phyloP scores from a whole-genome alignment of 2,888 invertebrate genomes.

The Ectemnius lituratus region DNA sequence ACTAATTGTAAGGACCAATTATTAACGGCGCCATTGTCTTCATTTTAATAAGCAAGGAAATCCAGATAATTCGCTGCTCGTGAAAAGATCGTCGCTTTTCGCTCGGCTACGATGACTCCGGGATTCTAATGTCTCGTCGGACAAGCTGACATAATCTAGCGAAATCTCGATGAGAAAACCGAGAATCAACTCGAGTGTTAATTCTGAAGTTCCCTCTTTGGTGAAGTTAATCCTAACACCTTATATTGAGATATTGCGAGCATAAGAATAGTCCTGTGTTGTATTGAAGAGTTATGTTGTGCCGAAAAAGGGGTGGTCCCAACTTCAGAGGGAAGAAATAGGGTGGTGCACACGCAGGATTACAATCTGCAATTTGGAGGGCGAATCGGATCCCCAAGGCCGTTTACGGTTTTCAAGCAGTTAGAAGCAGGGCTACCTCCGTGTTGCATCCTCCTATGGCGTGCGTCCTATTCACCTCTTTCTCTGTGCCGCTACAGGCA shows the following conservation, averaged over 20 bases:
- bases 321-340: constrained; percentile 12
- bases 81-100: constrained; percentile 27
- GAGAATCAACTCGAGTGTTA: not conserved
- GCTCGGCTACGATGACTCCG: constrained; percentile 6
- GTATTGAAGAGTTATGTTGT: not conserved
- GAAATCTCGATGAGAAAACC: constrained; percentile 13
- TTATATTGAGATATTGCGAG: not conserved
- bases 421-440: constrained; percentile 7
- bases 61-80: constrained; percentile 35
- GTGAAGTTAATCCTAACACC: too few species aligned
- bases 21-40: constrained; percentile 55
- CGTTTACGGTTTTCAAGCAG: constrained; percentile 37
- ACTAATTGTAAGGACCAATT: constrained; percentile 54
- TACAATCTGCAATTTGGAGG: constrained; percentile 32
- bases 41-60: constrained; percentile 42
- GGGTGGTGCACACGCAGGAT: not conserved
- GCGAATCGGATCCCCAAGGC: constrained; percentile 27
- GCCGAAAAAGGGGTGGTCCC: not conserved
- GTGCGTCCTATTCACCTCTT: constrained; percentile 48
- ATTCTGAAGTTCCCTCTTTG: too few species aligned
- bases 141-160: not conserved
- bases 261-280: not conserved
- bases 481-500: constrained; percentile 12
- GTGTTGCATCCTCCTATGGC: constrained; percentile 29
- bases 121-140: constrained; percentile 12